These are phyloP conservation scores for Phragmatobia fuliginosa DNA, from an alignment of 2,888 invertebrate genomes.

Conservation along the genomic window DNA sequence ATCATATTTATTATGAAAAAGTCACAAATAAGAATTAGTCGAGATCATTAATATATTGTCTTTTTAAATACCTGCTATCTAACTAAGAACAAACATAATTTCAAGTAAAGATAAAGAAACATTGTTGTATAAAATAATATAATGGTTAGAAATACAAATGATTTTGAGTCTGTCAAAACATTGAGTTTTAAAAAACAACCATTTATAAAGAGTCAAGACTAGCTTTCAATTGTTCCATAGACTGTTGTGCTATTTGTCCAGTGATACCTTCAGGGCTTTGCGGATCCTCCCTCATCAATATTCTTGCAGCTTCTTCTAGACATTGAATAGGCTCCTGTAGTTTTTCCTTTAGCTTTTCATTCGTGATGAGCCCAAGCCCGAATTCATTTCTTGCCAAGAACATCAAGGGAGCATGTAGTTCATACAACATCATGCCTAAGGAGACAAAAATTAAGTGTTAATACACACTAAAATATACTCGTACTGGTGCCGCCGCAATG, in stretches of 20 bases:
- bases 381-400: conserved; percentile 89
- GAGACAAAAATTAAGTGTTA: not conserved
- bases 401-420: conserved; percentile 92
- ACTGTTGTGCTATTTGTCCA: conserved; percentile 86
- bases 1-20: not conserved
- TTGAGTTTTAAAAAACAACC: not conserved
- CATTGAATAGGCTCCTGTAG: conserved; percentile 88
- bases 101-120: not conserved
- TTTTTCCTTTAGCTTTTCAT: conserved; percentile 87
- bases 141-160: not conserved
- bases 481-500: not conserved
- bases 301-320: conserved; percentile 88
- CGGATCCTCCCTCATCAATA: conserved; percentile 89
- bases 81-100: not conserved
- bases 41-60: not conserved
- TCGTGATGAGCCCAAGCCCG: conserved; percentile 85
- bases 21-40: not conserved
- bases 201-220: conserved; percentile 71
- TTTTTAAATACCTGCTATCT: not conserved
- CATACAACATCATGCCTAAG: conserved; percentile 91
- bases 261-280: conserved; percentile 89
- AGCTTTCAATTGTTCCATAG: conserved; percentile 76
- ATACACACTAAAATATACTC: too few relatives aligned
- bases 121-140: not conserved
- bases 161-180: not conserved